Evolutionary conservation across 2,113 vertebrate species (phyloP), one percentile per base, ranked within the genome.

Genomic region (Syrrhaptes paradoxus): DNA sequence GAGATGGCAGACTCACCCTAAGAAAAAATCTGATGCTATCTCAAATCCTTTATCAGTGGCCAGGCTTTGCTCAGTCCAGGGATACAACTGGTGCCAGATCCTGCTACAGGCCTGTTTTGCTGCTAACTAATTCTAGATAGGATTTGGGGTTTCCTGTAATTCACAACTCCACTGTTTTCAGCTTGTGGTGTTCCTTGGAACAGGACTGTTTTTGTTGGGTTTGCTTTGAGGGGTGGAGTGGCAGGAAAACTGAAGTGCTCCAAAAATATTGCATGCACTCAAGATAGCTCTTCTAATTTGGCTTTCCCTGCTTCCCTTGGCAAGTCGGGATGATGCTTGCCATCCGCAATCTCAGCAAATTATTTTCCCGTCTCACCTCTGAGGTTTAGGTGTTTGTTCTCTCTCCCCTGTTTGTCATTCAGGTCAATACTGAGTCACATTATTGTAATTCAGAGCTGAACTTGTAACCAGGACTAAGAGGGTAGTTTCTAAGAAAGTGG

Each of bases 71-170:
- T 71, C 17, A 26, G 18, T 15, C n/a, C 57, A 31, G 79, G 75
- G 59, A 24, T 83, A 21, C 1, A 2, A 25, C 59, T 73, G 54
- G 36, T 91, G 46, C 59, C 59, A 79, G 57, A 77, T 52, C 36
- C 57, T 91, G 68, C 43, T 90, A 36, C 15, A 36, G 76, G 31
- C 48, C 65, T 94, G 61, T 94, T 96, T 92, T 85, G 46, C 83
- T 93, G 76, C 65, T 86, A 81, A 67, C 68, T 93, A 92, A 78
- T 94, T 49, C 80, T 95, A 72, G 80, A 92, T 92, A 90, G 92
- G 88, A 81, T 90, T 93, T 86, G 88, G 85, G 68, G 36, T 93
- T 96, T 96, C 80, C 95, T 96, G 95, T 97, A 78, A 90, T 89
- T 97, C 78, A 87, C 90, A 93, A 4, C 63, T 95, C 46, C 3